Base-by-base conservation (phyloP, 2,888 invertebrate species). In the Imbricaverruca yamaguchii region DNA sequence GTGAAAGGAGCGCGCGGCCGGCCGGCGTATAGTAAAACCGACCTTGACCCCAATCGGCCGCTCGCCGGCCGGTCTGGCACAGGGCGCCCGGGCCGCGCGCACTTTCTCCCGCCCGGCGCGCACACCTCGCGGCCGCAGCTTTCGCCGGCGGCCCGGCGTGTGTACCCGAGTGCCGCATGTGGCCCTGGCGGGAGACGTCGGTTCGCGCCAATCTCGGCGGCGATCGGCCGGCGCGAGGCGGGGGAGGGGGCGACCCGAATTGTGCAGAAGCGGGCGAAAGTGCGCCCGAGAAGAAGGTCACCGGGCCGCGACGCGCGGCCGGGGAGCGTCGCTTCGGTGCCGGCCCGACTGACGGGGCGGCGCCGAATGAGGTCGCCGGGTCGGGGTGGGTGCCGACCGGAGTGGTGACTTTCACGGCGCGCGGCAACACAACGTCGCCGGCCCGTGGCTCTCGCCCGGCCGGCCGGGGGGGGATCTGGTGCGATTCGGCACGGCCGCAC, bases 261-360 rank as follows among this genome's bases (percentile, higher is more conserved):
- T 39, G 39, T 69, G 39, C 69, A 69, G 69, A 69, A 39, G 12
- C 23, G 13, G 69, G 69, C 69, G 69, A 69, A 69, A 69, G 69
- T 39, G 13, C 69, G 39, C 39, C 67, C 39, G 39, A 39, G 69
- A 69, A 69, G 69, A 69, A 69, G 69, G 69, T 69, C 69, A 69
- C 11, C 25, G 39, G 69, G 61, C 18, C 61, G 61, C 8, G 15
- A 61, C 13, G 18, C 61, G 61, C 18, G 18, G 15, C 61, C 4
- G 39, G 39, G 39, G 61, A 15, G 69, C 39, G 69, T 69, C 23
- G 39, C 69, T 69, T 69, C 39, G 39, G 39, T 69, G 39, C 39
- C 39, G 69, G 61, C 18, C 61, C 1, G 61, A 18, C 18, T 18
- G 61, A 18, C 61, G 18, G 15, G 69, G 69, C 10, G 15, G 4